A percentile compares a stretch with the other conserved stretches of the same genome.
Evolutionary conservation across 1,140 invertebrate genomes (phyloP).

Genomic region (Drosophila insularis): DNA sequence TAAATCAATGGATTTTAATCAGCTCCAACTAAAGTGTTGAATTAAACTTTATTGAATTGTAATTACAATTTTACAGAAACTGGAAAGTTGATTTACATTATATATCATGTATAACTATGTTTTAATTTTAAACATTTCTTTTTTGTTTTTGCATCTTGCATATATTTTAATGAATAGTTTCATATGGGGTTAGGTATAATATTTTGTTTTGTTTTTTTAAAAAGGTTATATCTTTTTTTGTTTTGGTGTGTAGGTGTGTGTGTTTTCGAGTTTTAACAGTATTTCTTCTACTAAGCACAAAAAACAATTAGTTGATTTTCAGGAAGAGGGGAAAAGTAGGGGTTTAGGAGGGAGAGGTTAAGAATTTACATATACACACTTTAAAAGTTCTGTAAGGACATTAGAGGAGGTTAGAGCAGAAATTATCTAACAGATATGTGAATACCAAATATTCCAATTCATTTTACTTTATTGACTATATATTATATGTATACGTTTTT

Average conservation of each 20-base stretch:
- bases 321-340: neutral
- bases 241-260: neutral
- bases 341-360: slow-evolving; percentile 3
- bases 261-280: slow-evolving; percentile 59
- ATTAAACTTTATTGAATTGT: slow-evolving; percentile 80
- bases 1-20: slow-evolving; percentile 1
- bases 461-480: slow-evolving; percentile 39
- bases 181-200: slow-evolving; percentile 38
- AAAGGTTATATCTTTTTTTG: slow-evolving; percentile 37
- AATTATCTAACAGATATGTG: slow-evolving; percentile 73
- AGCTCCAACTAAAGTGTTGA: slow-evolving; percentile 71
- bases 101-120: slow-evolving; percentile 59
- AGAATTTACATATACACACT: slow-evolving; percentile 47
- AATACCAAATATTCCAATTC: slow-evolving; percentile 58
- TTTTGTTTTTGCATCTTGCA: neutral
- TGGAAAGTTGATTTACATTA: slow-evolving; percentile 78
- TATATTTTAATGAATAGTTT: slow-evolving; percentile 6
- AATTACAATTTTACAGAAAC: slow-evolving; percentile 81
- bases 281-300: slow-evolving; percentile 51
- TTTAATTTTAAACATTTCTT: slow-evolving; percentile 13
- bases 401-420: slow-evolving; percentile 35
- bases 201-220: slow-evolving; percentile 50
- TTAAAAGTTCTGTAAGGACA: slow-evolving; percentile 62
- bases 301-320: slow-evolving; percentile 30
- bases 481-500: slow-evolving; percentile 24